Percentiles rank a stretch among this genome's conserved stretches.
Evolutionary conservation across 2,113 vertebrate species (phyloP).

Genomic region (Aegotheles bennettii): DNA sequence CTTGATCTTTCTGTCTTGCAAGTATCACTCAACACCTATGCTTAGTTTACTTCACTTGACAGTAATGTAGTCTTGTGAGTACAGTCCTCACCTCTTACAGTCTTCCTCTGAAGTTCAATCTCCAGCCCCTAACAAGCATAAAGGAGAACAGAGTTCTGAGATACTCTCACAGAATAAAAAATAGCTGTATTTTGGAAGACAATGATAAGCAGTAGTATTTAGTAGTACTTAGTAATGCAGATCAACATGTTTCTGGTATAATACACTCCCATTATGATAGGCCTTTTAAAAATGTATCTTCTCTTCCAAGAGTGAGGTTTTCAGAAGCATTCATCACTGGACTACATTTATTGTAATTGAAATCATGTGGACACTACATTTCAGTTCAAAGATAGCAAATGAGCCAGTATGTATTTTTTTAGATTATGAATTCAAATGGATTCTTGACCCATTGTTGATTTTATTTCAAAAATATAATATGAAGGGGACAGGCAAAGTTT

Average conservation of each 20-base stretch:
- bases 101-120: neutral
- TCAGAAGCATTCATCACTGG: neutral
- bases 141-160: neutral
- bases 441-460: neutral
- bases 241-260: neutral
- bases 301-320: neutral
- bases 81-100: neutral
- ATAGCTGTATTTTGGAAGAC: neutral
- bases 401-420: neutral
- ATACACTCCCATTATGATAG: neutral
- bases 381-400: neutral
- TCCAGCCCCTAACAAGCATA: neutral
- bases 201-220: neutral
- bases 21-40: neutral
- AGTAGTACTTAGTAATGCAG: neutral
- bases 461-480: neutral
- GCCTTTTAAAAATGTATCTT: neutral
- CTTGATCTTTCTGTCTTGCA: neutral
- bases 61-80: accelerated
- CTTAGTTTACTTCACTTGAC: neutral
- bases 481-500: neutral
- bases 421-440: neutral
- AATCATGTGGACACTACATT: neutral
- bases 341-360: neutral
- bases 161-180: neutral